Conservation (phyloP, 2,113 vertebrate species). For the Balaenoptera acutorostrata region DNA sequence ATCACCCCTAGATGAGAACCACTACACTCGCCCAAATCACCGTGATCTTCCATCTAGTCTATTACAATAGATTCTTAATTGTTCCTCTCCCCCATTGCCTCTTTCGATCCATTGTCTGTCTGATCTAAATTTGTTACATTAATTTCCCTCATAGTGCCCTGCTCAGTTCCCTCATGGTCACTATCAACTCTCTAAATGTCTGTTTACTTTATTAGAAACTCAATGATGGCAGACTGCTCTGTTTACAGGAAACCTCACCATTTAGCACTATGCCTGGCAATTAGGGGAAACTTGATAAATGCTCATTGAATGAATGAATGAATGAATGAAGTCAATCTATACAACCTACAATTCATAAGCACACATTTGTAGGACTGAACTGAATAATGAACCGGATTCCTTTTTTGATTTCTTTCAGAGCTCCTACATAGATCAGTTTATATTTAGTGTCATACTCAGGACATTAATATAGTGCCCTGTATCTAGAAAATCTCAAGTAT, state of each 20-base stretch:
- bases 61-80: rapidly evolving
- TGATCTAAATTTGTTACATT: background rate
- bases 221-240: background rate
- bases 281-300: background rate
- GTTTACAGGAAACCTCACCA: background rate
- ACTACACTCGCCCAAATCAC: background rate
- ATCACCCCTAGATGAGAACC: background rate
- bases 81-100: background rate
- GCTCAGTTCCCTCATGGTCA: background rate
- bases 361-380: background rate
- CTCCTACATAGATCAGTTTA: background rate
- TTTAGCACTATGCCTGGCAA: background rate
- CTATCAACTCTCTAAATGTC: background rate
- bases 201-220: background rate
- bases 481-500: background rate
- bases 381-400: background rate
- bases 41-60: background rate
- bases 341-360: background rate
- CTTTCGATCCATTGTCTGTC: background rate
- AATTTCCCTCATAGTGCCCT: too few species aligned
- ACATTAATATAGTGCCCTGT: background rate
- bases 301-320: background rate
- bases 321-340: background rate
- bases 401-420: background rate
- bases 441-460: background rate